These are phyloP conservation scores for Leptopilina clavipes DNA, from an alignment of 1,140 invertebrate genomes.

Conservation along the genomic window DNA sequence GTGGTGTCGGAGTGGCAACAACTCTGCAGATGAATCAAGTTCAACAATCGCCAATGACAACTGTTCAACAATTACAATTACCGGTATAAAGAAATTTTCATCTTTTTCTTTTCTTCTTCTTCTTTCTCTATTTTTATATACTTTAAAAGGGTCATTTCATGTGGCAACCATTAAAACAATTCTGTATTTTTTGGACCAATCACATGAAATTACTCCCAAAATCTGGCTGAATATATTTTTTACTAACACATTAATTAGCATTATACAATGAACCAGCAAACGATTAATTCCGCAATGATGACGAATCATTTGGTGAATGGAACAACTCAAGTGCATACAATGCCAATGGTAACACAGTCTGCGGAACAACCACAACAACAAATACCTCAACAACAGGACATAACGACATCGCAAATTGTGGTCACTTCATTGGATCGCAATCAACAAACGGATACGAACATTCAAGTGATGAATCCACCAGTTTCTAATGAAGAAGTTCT, in stretches of 20 bases:
- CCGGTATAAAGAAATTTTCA: constrained; percentile 62
- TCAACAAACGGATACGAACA: constrained; percentile 59
- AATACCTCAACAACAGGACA: constrained; percentile 61
- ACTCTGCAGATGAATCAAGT: constrained; percentile 70
- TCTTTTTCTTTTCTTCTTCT: neutral
- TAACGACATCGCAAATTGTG: constrained; percentile 50
- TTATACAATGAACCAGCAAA: constrained; percentile 46
- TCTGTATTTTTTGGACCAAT: too few relatives aligned
- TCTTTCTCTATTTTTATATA: too few relatives aligned
- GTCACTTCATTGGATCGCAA: constrained; percentile 55
- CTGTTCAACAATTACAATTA: constrained; percentile 73
- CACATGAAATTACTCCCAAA: too few relatives aligned
- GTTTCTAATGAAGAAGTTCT: constrained; percentile 51
- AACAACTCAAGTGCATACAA: constrained; percentile 60
- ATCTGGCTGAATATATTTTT: too few relatives aligned
- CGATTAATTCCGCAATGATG: constrained; percentile 65
- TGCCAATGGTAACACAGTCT: constrained; percentile 61
- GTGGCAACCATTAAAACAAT: too few relatives aligned
- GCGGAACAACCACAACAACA: constrained; percentile 59
- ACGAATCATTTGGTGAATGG: constrained; percentile 70
- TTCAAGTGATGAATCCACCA: constrained; percentile 54
- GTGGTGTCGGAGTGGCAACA: constrained; percentile 64
- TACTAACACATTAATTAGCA: neutral
- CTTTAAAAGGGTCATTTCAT: too few relatives aligned
- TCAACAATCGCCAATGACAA: constrained; percentile 69